Conservation (phyloP, 2,888 invertebrate genomes). For the Drosophila cyrtoloma region DNA sequence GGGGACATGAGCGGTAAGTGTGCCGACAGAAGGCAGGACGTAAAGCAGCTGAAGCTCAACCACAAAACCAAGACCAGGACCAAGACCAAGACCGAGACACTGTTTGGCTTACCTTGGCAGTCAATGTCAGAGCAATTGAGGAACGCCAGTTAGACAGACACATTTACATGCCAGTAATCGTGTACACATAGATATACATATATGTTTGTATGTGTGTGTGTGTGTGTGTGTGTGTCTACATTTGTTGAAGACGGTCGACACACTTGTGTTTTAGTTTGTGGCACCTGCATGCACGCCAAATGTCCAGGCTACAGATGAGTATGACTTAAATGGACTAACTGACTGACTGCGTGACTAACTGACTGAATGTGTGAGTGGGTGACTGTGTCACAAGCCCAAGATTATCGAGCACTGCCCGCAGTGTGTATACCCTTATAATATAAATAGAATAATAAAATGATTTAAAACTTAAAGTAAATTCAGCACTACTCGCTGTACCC, state of each 20-base stretch:
- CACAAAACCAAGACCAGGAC: slow-evolving; percentile 23
- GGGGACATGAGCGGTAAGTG: not conserved
- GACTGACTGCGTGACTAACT: slow-evolving; percentile 9
- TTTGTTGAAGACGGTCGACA: slow-evolving; percentile 25
- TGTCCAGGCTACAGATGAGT: slow-evolving; percentile 19
- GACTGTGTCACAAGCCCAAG: not conserved
- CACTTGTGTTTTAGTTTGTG: slow-evolving; percentile 48
- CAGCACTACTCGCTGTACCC: not conserved
- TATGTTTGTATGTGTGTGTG: not conserved
- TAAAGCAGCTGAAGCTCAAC: slow-evolving; percentile 22
- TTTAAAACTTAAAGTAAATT: not conserved
- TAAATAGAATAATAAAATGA: not conserved
- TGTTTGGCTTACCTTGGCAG: slow-evolving; percentile 67
- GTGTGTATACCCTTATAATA: slow-evolving; percentile 7
- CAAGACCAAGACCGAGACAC: slow-evolving; percentile 48
- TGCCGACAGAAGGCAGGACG: slow-evolving; percentile 6
- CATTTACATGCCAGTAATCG: slow-evolving; percentile 10
- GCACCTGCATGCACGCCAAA: slow-evolving; percentile 15
- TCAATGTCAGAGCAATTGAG: slow-evolving; percentile 77
- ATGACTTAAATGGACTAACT: slow-evolving; percentile 35
- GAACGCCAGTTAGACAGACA: slow-evolving; percentile 35
- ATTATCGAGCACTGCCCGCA: not conserved
- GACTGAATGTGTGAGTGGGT: not conserved
- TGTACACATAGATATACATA: not conserved
- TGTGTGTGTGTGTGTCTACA: slow-evolving; percentile 5